Evolutionary conservation across 2,113 vertebrate genomes (phyloP), one percentile per base, ranked within the genome.

Genomic region (Rattus rattus): DNA sequence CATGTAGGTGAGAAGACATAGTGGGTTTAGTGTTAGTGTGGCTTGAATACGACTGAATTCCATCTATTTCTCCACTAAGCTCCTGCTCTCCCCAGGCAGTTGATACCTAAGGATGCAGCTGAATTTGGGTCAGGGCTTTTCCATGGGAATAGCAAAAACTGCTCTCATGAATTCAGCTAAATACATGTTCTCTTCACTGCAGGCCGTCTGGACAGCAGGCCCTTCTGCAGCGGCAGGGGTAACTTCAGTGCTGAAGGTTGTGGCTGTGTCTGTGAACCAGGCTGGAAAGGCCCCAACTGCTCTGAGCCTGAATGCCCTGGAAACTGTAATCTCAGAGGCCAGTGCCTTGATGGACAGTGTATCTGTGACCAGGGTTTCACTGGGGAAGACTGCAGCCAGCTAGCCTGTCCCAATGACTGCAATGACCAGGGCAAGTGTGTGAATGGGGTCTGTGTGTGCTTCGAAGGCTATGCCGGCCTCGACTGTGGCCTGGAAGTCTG

Each of bases 341-440:
- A 90, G 63, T 99, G 99, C 1, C 7, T 98, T 11, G 97, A 96
- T 0, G 99, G 99, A 61, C 99, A 98, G 91, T 99, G 99, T 28
- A 5, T 99, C 59, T 99, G 99, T 61, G 98, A 98, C 0, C 95
- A 98, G 0, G 99, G 99, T 91, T 99, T 99, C 98, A 98, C 98
- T 0, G 99, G 99, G 0, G 97, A 98, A 36, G 99, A 99, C 98
- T 99, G 99, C 98, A 98, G 99, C 14, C 99, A 99, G 94, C 94
- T 98, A 3, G 98, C 99, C 81, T 99, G 99, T 75, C 99, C 99
- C 0, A 97, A 98, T 0, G 99, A 99, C 98, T 99, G 99, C 97
- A 99, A 99, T 0, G 99, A 99, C 98, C 99, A 99, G 98, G 99
- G 99, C 63, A 99, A 98, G 97, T 99, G 99, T 0, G 94, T 99